These are phyloP conservation scores for Anoplopoma fimbria DNA, from an alignment of 2,113 vertebrate species.

Conservation along the genomic window DNA sequence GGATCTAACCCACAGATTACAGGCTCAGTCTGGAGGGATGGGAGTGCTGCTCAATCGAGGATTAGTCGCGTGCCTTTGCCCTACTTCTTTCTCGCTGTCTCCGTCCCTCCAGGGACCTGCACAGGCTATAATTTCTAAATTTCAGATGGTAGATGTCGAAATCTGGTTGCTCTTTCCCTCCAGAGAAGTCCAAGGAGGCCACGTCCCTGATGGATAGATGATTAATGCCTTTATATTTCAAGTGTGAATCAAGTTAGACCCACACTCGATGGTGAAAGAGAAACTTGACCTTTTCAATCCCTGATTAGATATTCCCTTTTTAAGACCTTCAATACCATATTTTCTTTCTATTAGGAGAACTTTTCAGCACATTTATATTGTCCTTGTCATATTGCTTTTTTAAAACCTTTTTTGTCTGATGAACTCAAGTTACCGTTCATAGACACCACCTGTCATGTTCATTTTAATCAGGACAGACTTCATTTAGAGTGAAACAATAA, in stretches of 20 bases:
- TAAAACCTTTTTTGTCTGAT: neutral
- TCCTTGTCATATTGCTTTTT: neutral
- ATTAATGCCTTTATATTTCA: neutral
- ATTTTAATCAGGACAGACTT: neutral
- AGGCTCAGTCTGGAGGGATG: slow-evolving; percentile 10
- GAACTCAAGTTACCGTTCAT: neutral
- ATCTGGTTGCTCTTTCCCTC: slow-evolving; percentile 11
- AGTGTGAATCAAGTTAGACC: neutral
- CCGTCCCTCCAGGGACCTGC: slow-evolving; percentile 2
- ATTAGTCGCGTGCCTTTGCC: slow-evolving; percentile 70
- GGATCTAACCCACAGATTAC: slow-evolving; percentile 35
- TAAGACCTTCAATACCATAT: neutral
- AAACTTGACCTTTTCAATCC: neutral
- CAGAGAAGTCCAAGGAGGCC: neutral
- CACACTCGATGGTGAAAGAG: neutral
- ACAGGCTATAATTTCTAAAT: slow-evolving; percentile 7
- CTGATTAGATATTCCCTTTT: neutral
- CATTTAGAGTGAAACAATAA: neutral
- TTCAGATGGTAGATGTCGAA: slow-evolving; percentile 11
- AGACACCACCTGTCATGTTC: neutral
- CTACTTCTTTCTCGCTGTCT: slow-evolving; percentile 50
- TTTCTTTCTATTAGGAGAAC: neutral
- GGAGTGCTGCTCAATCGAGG: slow-evolving; percentile 40
- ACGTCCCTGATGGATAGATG: neutral
- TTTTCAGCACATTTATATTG: neutral